Evolutionary conservation across 2,113 vertebrate genomes (phyloP).

Genomic region (Irena cyanogastra): DNA sequence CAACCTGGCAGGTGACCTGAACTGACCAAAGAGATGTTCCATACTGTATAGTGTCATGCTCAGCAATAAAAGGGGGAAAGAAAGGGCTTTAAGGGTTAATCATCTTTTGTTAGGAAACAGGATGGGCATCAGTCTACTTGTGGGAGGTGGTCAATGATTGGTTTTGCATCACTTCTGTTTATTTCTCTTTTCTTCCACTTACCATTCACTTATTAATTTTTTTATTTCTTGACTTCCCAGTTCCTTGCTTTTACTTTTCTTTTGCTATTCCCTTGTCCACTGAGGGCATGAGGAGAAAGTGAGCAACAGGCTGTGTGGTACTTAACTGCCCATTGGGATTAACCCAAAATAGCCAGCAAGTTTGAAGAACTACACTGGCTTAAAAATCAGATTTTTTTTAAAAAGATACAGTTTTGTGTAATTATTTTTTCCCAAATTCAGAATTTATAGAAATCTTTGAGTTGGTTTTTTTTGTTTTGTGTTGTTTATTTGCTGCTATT

Average conservation of each 20-base stretch:
- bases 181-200: not conserved
- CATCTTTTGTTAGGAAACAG: not conserved
- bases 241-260: not conserved
- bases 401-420: rapidly evolving
- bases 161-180: not conserved
- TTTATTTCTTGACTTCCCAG: not conserved
- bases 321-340: not conserved
- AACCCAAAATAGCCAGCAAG: not conserved
- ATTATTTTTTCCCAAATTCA: not conserved
- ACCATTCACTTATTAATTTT: not conserved
- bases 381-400: not conserved
- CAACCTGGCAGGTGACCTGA: not conserved
- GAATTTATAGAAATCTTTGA: rapidly evolving
- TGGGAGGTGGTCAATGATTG: not conserved
- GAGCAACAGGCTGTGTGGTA: rapidly evolving
- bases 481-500: not conserved
- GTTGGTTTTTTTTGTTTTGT: not conserved
- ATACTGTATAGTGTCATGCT: not conserved
- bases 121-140: not conserved
- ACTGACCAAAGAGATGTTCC: not conserved
- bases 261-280: not conserved
- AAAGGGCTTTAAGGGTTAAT: not conserved
- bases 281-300: rapidly evolving
- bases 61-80: not conserved
- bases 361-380: not conserved